Percentiles rank a stretch among this genome's conserved stretches.
phyloP scores from a whole-genome alignment of 92 coral and sea anemone genomes.

The Heliopora coerulea region DNA sequence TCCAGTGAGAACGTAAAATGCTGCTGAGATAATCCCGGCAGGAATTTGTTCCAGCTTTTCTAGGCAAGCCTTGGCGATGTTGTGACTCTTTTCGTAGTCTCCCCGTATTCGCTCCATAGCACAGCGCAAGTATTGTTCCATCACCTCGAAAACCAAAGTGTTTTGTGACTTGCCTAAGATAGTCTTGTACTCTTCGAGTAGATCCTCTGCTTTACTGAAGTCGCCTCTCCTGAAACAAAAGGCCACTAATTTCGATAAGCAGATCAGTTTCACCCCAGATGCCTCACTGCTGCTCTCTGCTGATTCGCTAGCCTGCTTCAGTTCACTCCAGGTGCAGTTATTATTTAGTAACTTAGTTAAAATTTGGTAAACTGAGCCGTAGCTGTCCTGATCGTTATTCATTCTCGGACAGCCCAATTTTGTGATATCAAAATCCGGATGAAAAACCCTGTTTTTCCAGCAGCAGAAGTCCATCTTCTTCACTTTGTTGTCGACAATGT shows the following conservation, averaged over 20 bases:
- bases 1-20: slow-evolving; percentile 34
- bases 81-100: slow-evolving; percentile 27
- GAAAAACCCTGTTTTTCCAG: slow-evolving; percentile 35
- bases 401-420: background rate
- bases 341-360: slow-evolving; percentile 15
- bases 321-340: slow-evolving; percentile 34
- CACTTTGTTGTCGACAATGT: slow-evolving; percentile 31
- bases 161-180: slow-evolving; percentile 3
- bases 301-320: slow-evolving; percentile 8
- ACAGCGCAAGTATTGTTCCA: slow-evolving; percentile 30
- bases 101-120: slow-evolving; percentile 45
- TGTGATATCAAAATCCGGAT: background rate
- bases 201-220: slow-evolving; percentile 24
- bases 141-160: slow-evolving; percentile 27
- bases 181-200: slow-evolving; percentile 14
- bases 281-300: background rate
- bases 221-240: slow-evolving; percentile 26
- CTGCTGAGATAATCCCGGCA: slow-evolving; percentile 29
- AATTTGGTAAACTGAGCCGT: slow-evolving; percentile 1
- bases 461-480: slow-evolving; percentile 26
- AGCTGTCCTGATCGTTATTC: background rate
- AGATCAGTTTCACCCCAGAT: slow-evolving; percentile 10
- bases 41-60: slow-evolving; percentile 19
- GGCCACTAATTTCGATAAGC: slow-evolving; percentile 23
- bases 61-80: slow-evolving; percentile 33